Conservation (phyloP, 2,113 vertebrate species). For the Bubo scandiacus region DNA sequence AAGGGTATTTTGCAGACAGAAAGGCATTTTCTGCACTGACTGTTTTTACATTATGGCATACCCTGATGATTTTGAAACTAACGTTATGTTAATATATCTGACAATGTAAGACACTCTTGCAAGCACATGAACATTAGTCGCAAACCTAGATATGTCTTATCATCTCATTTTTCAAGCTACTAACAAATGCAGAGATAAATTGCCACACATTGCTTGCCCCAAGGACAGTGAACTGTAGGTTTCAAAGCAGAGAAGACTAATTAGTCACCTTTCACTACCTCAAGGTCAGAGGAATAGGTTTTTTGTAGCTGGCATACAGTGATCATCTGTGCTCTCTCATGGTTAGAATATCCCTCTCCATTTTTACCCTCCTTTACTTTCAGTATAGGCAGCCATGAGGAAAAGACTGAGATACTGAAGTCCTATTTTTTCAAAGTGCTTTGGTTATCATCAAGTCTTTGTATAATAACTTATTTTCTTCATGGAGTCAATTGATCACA, state of each 20-base stretch:
- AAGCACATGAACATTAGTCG: background rate
- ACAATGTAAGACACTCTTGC: background rate
- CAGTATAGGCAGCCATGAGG: background rate
- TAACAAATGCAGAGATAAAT: background rate
- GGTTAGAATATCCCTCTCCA: background rate
- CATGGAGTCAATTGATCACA: background rate
- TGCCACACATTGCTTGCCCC: background rate
- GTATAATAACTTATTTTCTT: background rate
- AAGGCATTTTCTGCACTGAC: background rate
- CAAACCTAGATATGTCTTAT: background rate
- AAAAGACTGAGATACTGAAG: background rate
- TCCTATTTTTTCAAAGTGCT: background rate
- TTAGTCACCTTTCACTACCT: background rate
- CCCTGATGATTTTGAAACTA: background rate
- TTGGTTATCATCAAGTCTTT: background rate
- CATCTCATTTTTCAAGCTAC: background rate
- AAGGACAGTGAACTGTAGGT: background rate
- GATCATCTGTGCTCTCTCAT: background rate
- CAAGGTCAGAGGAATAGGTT: background rate
- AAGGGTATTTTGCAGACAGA: background rate
- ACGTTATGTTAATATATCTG: background rate
- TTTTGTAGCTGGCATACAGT: background rate
- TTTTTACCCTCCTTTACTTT: fast-evolving
- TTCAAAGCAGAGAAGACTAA: background rate
- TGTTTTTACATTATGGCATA: background rate